phyloP scores from a whole-genome alignment of 2,113 vertebrate species.

The Phalacrocorax carbo region DNA sequence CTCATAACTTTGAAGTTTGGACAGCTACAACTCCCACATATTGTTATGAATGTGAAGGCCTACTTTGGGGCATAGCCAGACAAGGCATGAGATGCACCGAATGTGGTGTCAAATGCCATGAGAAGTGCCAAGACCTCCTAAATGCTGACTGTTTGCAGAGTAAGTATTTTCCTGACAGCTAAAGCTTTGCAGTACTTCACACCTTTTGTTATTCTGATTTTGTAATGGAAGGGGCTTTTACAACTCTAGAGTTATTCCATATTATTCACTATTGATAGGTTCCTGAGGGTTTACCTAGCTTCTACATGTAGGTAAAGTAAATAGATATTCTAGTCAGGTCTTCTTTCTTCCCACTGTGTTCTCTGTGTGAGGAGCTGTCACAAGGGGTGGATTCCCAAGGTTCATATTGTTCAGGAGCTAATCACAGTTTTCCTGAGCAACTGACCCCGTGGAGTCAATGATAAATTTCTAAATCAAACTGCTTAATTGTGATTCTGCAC shows the following conservation, averaged over 20 bases:
- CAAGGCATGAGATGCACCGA: constrained; percentile 97
- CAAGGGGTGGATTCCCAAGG: neutral
- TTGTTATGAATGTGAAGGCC: constrained; percentile 95
- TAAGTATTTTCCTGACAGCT: constrained; percentile 74
- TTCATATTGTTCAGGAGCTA: neutral
- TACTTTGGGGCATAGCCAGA: constrained; percentile 96
- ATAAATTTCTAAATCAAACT: neutral
- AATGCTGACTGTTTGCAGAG: constrained; percentile 97
- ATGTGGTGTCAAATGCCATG: constrained; percentile 96
- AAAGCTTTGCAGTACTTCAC: neutral
- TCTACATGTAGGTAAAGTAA: neutral
- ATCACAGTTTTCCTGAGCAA: neutral
- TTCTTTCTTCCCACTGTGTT: neutral
- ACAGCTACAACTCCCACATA: constrained; percentile 96
- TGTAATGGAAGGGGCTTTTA: neutral
- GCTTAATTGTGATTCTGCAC: neutral
- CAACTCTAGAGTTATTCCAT: neutral
- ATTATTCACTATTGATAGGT: neutral
- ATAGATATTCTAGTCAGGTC: neutral
- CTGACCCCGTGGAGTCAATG: neutral
- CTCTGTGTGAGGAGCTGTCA: neutral
- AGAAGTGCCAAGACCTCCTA: constrained; percentile 97
- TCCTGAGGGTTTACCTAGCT: neutral
- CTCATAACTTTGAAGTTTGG: constrained; percentile 98
- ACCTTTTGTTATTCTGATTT: neutral